Evolutionary conservation across 2,113 vertebrate genomes (phyloP).

Genomic region (Leptosomus discolor): DNA sequence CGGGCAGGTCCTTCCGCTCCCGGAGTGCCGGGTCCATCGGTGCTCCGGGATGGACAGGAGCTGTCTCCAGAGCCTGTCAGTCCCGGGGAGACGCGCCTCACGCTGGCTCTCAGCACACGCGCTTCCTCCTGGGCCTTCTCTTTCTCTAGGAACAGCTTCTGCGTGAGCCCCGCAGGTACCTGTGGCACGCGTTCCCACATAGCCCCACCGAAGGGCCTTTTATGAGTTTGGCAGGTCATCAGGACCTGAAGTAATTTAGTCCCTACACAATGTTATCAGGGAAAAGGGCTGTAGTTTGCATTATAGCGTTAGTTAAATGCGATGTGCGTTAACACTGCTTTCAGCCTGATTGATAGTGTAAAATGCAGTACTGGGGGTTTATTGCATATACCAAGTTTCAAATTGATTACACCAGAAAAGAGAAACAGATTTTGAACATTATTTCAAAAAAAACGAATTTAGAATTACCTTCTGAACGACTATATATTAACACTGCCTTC

Average conservation of each 20-base stretch:
- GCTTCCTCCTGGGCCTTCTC: no score
- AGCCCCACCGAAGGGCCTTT: no score
- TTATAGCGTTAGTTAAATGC: not conserved
- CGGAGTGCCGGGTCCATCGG: fast-evolving
- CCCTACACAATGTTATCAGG: fast-evolving
- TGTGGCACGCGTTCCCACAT: fast-evolving
- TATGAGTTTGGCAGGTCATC: not conserved
- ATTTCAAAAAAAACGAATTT: not conserved
- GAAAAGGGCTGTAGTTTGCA: not conserved
- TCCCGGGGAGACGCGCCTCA: fast-evolving
- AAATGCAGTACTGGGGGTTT: not conserved
- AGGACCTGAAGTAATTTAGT: not conserved
- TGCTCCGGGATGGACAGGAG: not conserved
- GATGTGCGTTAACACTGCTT: fast-evolving
- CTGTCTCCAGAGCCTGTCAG: not conserved
- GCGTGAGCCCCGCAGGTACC: fast-evolving
- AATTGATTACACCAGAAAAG: not conserved
- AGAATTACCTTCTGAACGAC: not conserved
- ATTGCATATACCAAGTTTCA: not conserved
- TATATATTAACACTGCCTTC: not conserved
- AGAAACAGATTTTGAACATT: not conserved
- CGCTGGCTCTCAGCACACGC: fast-evolving
- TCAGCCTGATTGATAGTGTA: not conserved
- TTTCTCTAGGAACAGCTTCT: no score
- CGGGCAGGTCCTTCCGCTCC: not conserved